Percentiles rank a stretch among this genome's conserved stretches.
These are phyloP conservation scores for Drosophila subsilvestris DNA, from an alignment of 2,888 invertebrate genomes.

Conservation along the genomic window DNA sequence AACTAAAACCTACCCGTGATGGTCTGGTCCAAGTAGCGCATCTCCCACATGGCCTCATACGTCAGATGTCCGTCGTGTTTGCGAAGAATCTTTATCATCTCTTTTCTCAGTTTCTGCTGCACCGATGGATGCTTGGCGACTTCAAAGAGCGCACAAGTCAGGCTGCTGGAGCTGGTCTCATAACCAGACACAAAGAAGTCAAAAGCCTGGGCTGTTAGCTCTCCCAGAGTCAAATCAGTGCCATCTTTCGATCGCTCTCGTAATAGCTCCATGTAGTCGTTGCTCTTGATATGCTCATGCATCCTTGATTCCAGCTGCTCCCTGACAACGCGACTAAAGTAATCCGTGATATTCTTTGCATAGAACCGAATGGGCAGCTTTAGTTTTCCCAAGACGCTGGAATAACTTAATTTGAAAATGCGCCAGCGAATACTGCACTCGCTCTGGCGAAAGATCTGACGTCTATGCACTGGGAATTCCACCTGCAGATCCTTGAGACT, in stretches of 20 bases:
- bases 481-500: constrained; percentile 82
- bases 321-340: constrained; percentile 64
- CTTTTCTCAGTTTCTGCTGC: constrained; percentile 84
- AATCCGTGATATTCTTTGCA: constrained; percentile 9
- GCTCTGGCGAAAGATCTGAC: not conserved
- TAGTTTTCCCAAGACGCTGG: constrained; percentile 15
- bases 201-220: constrained; percentile 85
- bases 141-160: constrained; percentile 85
- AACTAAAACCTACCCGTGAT: constrained; percentile 81
- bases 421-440: constrained; percentile 45
- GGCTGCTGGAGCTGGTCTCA: constrained; percentile 85
- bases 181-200: constrained; percentile 86
- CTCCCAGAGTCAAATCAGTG: constrained; percentile 81
- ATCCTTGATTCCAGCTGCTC: constrained; percentile 68
- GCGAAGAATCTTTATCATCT: constrained; percentile 82
- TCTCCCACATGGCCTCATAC: constrained; percentile 84
- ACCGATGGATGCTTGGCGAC: constrained; percentile 84
- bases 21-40: constrained; percentile 85
- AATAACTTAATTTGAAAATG: constrained; percentile 57
- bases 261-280: constrained; percentile 76
- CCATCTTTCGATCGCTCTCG: constrained; percentile 40
- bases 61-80: constrained; percentile 83
- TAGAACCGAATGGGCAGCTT: not conserved
- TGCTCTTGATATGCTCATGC: constrained; percentile 62
- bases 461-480: constrained; percentile 9